A percentile compares a stretch with the other conserved stretches of the same genome.
These are phyloP conservation scores for Aldabrachelys gigantea DNA, from an alignment of 2,113 vertebrate genomes.

Conservation along the genomic window DNA sequence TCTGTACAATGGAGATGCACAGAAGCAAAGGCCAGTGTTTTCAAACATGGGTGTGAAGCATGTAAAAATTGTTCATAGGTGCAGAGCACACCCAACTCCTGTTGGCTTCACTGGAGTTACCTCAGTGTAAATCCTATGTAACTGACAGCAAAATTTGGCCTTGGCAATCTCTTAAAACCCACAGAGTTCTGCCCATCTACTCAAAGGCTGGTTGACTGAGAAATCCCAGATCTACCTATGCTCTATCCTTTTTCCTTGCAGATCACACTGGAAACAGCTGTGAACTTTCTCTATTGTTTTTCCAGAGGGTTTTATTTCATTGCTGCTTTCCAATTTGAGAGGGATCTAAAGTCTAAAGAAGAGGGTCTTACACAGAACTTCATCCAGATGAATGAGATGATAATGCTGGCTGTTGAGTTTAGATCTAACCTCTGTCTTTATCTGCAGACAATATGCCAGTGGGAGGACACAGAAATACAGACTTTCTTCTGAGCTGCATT, in stretches of 20 bases:
- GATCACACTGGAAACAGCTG: neutral
- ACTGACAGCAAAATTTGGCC: neutral
- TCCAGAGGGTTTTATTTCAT: constrained; percentile 44
- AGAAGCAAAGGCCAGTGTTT: rapidly evolving
- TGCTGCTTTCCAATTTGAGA: constrained; percentile 72
- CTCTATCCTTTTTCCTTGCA: constrained; percentile 13
- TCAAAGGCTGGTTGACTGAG: neutral
- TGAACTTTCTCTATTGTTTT: constrained; percentile 55
- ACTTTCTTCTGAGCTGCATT: constrained; percentile 44
- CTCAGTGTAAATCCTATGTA: neutral
- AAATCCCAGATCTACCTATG: rapidly evolving
- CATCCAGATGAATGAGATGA: constrained; percentile 62
- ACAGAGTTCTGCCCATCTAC: neutral
- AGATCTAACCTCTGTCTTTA: constrained; percentile 59
- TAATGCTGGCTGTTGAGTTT: constrained; percentile 49
- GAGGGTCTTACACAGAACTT: constrained; percentile 53
- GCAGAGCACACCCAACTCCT: neutral
- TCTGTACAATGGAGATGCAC: neutral
- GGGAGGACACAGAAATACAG: constrained; percentile 68
- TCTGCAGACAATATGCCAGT: constrained; percentile 53
- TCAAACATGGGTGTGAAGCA: neutral
- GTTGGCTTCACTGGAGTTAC: neutral
- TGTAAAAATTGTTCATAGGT: neutral
- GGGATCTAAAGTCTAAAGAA: constrained; percentile 70
- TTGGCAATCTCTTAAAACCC: neutral